These are phyloP conservation scores for Lapara coniferarum DNA, from an alignment of 2,888 invertebrate genomes.

Conservation along the genomic window DNA sequence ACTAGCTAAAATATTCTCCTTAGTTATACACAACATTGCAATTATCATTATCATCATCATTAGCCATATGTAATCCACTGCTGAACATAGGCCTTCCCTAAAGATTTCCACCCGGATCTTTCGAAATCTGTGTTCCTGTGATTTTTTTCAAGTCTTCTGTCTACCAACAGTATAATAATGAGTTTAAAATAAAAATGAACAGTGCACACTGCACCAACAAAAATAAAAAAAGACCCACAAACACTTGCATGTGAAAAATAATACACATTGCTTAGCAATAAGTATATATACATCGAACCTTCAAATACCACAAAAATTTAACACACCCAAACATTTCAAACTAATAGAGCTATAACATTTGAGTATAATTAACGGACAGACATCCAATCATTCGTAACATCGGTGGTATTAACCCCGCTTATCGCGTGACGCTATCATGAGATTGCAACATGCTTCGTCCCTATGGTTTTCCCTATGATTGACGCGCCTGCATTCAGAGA, in stretches of 20 bases:
- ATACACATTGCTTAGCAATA: too few species aligned
- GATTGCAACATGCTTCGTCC: constrained; percentile 18
- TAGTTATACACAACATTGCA: too few species aligned
- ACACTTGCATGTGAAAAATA: background rate
- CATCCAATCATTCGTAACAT: constrained; percentile 7
- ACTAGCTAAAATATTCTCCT: too few species aligned
- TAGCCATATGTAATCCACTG: too few species aligned
- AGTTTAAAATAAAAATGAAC: too few species aligned
- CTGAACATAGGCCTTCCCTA: too few species aligned
- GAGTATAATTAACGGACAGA: constrained; percentile 2
- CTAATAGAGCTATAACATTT: background rate
- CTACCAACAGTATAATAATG: too few species aligned
- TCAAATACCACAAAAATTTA: background rate
- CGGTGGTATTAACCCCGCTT: constrained; percentile 5
- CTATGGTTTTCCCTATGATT: constrained; percentile 21
- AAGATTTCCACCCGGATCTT: too few species aligned
- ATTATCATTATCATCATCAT: too few species aligned
- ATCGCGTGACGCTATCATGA: constrained; percentile 19
- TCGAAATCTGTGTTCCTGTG: too few species aligned
- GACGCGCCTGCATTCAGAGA: constrained; percentile 16
- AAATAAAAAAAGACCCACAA: background rate
- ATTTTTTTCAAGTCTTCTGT: too few species aligned
- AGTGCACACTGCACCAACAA: too few species aligned
- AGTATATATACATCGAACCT: background rate
- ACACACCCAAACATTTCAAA: background rate